phyloP scores from a whole-genome alignment of 2,113 vertebrate species.

The Microtus richardsoni region DNA sequence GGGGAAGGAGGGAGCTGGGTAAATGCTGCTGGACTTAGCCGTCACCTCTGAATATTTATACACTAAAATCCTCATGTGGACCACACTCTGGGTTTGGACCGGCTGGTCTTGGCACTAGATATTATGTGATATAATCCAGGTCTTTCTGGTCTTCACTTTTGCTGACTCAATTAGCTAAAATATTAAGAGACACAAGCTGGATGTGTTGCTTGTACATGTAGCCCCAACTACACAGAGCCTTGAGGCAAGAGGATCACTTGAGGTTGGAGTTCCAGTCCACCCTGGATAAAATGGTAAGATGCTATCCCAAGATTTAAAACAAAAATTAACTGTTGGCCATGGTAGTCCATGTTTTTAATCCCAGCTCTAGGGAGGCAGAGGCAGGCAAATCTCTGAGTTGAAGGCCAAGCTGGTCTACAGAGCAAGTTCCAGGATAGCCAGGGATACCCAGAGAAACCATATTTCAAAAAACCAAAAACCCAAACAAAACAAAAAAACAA shows the following conservation, averaged over 20 bases:
- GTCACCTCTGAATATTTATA: neutral
- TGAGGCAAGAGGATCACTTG: neutral
- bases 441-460: neutral
- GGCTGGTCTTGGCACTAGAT: neutral
- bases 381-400: neutral
- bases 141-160: conserved; percentile 2
- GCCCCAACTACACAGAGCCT: neutral
- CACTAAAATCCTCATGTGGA: neutral
- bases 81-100: neutral
- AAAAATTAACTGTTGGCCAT: neutral
- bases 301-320: neutral
- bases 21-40: neutral
- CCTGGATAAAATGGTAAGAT: neutral
- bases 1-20: neutral
- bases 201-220: neutral
- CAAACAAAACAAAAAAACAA: neutral
- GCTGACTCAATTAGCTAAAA: conserved; percentile 28
- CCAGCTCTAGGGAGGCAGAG: neutral
- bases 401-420: neutral
- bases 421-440: neutral
- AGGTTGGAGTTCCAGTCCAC: neutral
- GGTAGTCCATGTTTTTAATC: neutral
- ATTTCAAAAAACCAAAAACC: neutral
- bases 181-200: neutral
- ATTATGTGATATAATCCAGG: neutral